phyloP scores from a whole-genome alignment of 2,113 vertebrate genomes.

The Actenoides lindsayi region DNA sequence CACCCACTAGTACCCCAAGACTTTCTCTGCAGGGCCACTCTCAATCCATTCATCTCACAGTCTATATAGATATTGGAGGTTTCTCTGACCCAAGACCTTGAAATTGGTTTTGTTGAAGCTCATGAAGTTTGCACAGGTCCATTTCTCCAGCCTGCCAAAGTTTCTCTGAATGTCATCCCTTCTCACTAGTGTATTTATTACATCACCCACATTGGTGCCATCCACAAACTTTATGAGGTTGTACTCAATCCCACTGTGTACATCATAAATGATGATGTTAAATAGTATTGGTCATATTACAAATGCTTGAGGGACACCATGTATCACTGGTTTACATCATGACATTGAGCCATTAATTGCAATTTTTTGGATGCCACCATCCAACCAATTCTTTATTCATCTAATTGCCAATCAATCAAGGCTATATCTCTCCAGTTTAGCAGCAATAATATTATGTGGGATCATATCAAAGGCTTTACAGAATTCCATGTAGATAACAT shows the following conservation, averaged over 20 bases:
- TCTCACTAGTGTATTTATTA: not conserved
- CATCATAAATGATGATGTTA: not conserved
- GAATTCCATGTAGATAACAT: not conserved
- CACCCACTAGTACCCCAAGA: too few species aligned
- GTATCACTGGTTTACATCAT: not conserved
- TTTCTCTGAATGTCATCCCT: not conserved
- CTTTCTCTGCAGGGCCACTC: too few species aligned
- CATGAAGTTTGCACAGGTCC: too few species aligned
- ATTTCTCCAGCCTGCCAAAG: not conserved
- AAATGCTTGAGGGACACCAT: not conserved
- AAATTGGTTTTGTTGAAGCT: too few species aligned
- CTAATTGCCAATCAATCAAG: not conserved
- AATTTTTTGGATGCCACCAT: not conserved
- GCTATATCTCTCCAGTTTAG: not conserved
- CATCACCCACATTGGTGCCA: not conserved
- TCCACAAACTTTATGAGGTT: not conserved
- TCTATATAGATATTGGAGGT: too few species aligned
- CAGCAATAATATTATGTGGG: too few species aligned
- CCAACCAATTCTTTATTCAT: not conserved
- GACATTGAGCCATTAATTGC: not conserved
- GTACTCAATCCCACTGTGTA: not conserved
- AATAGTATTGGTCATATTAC: not conserved
- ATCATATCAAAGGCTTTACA: not conserved
- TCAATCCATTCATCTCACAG: too few species aligned
- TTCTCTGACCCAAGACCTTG: too few species aligned